Conservation (phyloP, 1,140 invertebrate species). For the Zaprionus davidi region DNA sequence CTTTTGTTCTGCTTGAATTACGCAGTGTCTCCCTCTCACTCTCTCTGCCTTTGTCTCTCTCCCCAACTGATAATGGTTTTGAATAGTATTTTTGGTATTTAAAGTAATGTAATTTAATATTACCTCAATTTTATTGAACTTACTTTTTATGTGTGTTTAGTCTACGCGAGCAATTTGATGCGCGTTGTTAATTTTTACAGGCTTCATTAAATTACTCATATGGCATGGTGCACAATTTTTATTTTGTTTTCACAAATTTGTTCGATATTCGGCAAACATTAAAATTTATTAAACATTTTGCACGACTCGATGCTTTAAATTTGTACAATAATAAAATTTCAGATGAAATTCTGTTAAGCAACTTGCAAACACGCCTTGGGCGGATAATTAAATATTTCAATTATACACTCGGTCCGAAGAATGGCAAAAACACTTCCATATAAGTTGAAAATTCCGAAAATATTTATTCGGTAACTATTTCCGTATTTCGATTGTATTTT, state of each 20-base stretch:
- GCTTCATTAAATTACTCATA: conserved; percentile 25
- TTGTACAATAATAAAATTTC: conserved; percentile 29
- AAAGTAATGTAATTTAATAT: neutral
- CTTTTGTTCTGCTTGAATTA: neutral
- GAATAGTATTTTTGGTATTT: neutral
- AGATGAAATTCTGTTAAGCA: conserved; percentile 18
- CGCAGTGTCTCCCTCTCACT: neutral
- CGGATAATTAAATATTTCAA: neutral
- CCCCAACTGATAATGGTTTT: neutral
- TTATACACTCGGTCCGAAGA: neutral
- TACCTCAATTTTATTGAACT: neutral
- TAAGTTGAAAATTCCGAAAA: neutral
- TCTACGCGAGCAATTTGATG: neutral
- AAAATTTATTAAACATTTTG: neutral
- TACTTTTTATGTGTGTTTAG: neutral
- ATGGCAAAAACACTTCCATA: neutral
- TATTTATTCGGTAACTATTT: neutral
- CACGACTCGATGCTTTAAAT: conserved; percentile 41
- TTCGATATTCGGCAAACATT: conserved; percentile 10
- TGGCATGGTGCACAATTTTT: conserved; percentile 19
- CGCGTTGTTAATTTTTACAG: conserved; percentile 3
- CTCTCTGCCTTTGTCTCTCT: neutral
- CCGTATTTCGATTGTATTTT: neutral
- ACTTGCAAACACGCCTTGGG: conserved; percentile 11
- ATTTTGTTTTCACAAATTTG: neutral